Percentiles rank a stretch among this genome's conserved stretches.
These are phyloP conservation scores for Oreohelix idahoensis DNA, from an alignment of 1,140 invertebrate genomes.

Conservation along the genomic window DNA sequence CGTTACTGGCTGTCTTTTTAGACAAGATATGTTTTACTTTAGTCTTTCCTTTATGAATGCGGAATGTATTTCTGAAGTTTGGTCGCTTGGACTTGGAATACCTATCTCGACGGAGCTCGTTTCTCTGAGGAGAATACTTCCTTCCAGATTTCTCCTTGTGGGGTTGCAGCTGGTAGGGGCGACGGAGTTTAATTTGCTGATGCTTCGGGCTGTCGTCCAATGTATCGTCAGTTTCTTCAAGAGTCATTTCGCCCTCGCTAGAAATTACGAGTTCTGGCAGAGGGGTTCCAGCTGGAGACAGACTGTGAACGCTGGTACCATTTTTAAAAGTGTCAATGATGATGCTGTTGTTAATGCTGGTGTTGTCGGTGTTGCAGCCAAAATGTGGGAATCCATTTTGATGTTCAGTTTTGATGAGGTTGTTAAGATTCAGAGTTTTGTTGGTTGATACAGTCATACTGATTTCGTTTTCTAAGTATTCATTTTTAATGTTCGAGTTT, in stretches of 20 bases:
- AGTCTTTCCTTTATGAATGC: slow-evolving; percentile 28
- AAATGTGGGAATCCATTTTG: neutral
- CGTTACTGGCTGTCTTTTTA: slow-evolving; percentile 66
- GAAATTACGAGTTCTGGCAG: slow-evolving; percentile 31
- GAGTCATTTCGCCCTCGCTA: slow-evolving; percentile 45
- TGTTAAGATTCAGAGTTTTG: neutral
- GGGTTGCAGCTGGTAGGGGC: neutral
- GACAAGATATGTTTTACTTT: slow-evolving; percentile 56
- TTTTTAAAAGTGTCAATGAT: neutral
- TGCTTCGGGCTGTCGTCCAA: slow-evolving; percentile 35
- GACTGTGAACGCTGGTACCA: neutral
- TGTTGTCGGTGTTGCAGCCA: neutral
- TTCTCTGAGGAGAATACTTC: neutral
- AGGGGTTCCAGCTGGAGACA: slow-evolving; percentile 9
- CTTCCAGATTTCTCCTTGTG: neutral
- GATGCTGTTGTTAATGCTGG: neutral
- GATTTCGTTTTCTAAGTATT: neutral
- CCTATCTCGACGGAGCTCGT: neutral
- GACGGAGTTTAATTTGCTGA: slow-evolving; percentile 4
- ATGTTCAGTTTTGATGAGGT: neutral
- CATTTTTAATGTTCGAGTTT: neutral
- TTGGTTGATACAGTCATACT: neutral
- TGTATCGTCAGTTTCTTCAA: slow-evolving; percentile 47
- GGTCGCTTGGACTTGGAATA: neutral
- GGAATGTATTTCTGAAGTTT: slow-evolving; percentile 43